phyloP scores from a whole-genome alignment of 2,797 vertebrate genomes.

The Pangasius djambal region DNA sequence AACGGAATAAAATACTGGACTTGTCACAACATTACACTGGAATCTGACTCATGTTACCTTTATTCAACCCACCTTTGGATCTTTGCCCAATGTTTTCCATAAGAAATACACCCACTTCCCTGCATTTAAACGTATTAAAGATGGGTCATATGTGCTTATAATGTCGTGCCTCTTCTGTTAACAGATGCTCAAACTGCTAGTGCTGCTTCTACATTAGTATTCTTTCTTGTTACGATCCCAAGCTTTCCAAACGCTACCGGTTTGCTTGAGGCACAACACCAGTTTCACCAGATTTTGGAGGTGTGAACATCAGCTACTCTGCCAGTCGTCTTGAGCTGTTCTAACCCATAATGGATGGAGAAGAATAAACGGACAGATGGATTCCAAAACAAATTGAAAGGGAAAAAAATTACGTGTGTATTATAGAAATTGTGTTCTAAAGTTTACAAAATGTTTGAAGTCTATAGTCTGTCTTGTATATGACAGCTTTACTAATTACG shows the following conservation, averaged over 20 bases:
- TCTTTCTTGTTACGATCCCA: background rate
- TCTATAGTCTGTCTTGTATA: constrained; percentile 1
- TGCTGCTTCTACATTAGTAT: background rate
- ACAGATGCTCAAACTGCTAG: background rate
- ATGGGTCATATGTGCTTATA: background rate
- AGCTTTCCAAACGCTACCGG: background rate
- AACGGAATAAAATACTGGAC: background rate
- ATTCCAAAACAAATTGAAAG: background rate
- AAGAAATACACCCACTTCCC: background rate
- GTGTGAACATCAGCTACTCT: constrained; percentile 14
- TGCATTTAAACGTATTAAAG: background rate
- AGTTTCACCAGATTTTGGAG: constrained; percentile 17
- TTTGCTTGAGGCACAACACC: constrained; percentile 17
- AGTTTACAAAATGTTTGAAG: background rate
- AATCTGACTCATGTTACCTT: background rate
- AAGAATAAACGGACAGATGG: background rate
- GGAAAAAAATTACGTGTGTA: background rate
- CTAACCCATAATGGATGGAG: background rate
- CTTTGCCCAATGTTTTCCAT: background rate
- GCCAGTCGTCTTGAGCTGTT: background rate
- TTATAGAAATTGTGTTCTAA: background rate
- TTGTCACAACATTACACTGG: background rate
- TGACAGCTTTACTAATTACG: constrained; percentile 27
- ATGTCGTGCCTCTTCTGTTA: background rate
- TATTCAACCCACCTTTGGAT: background rate